Evolutionary conservation across 2,888 invertebrate species (phyloP), one percentile per base, ranked within the genome.

Genomic region (Pteria penguin): DNA sequence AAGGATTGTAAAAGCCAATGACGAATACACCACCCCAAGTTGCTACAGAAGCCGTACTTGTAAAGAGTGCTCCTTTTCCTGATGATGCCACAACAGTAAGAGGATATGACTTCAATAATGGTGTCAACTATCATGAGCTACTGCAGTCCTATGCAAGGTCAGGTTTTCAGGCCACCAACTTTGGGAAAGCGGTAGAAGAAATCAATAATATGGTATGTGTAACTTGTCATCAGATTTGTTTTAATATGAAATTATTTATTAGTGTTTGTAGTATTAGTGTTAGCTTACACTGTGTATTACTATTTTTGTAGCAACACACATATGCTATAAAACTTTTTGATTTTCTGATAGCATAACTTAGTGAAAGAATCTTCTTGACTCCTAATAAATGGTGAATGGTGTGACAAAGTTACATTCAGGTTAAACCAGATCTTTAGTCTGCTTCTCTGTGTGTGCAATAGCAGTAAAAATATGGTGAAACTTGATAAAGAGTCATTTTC

Each of bases 161-260:
- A 26, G 99, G 99, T n/a, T 99, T 99, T 92, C 99, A 99, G 94
- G 98, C 99, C 0, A 98, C 98, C 0, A 97, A 96, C 93, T 96
- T 99, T 91, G 98, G 97, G 0, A 93, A 95, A 87, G 97, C 98
- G 0, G 95, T 99, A 0, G 94, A 95, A 68, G 98, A 98, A 94
- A 96, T 98, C 78, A 96, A 97, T 87, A 95, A 95, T 94, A 99
- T 99, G 98, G 95, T 94, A 93, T 36, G 5, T 14, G 18, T n/a
- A n/a, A n/a, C n/a, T n/a, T n/a, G n/a, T n/a, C n/a, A n/a, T n/a
- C n/a, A n/a, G n/a, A n/a, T n/a, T n/a, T n/a, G n/a, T n/a, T n/a
- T n/a, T n/a, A n/a, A n/a, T n/a, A n/a, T n/a, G n/a, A 33, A 55
- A 4, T 45, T 11, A 11, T 45, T 45, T 45, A 60, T 4, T 22